Evolutionary conservation across 2,113 vertebrate genomes (phyloP).

Genomic region (Aptenodytes patagonicus): DNA sequence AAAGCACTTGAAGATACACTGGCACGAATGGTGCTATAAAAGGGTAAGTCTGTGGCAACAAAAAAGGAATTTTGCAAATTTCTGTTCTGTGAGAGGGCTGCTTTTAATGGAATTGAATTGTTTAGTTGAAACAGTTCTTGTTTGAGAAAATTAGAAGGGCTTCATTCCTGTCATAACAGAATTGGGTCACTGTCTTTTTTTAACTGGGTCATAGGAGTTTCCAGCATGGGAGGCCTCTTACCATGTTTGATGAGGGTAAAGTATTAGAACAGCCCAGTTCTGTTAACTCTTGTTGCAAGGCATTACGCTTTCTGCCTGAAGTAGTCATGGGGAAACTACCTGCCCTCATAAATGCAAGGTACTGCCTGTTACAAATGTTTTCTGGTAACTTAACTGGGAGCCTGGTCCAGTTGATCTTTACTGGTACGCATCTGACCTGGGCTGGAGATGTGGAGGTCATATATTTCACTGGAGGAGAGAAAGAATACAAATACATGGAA

Average conservation of each 20-base stretch:
- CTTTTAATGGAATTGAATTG: background rate
- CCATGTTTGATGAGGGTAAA: background rate
- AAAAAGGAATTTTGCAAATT: background rate
- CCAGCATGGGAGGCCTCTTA: conserved; percentile 3
- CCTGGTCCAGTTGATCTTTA: background rate
- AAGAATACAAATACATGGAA: background rate
- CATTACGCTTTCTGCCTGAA: background rate
- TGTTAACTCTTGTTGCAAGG: background rate
- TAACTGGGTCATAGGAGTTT: conserved; percentile 63
- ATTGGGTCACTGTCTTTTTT: conserved; percentile 46
- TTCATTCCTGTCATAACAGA: conserved; percentile 33
- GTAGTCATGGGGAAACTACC: background rate
- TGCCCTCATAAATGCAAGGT: background rate
- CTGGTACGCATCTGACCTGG: background rate
- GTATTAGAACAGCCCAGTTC: background rate
- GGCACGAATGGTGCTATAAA: background rate
- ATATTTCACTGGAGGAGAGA: background rate
- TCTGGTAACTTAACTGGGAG: background rate
- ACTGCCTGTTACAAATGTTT: background rate
- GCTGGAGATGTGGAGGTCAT: background rate
- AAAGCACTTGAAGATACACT: background rate
- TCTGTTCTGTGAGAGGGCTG: background rate
- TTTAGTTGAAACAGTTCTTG: background rate
- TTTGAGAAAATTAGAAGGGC: background rate
- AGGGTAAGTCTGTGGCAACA: background rate